Percentiles rank a stretch among this genome's conserved stretches.
phyloP scores from a whole-genome alignment of 2,888 invertebrate species.

The Clepsis dumicolana region DNA sequence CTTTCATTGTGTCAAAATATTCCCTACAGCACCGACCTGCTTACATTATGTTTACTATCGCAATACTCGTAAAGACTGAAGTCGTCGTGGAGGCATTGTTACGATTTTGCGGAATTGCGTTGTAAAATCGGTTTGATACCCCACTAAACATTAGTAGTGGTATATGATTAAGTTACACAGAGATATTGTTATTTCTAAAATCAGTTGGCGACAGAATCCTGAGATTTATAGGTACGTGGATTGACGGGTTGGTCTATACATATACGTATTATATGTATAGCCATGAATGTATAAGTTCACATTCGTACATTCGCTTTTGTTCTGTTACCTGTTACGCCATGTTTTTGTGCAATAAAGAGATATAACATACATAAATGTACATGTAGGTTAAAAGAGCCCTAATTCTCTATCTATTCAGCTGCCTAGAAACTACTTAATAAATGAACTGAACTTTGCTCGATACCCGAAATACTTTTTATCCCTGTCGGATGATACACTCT shows the following conservation, averaged over 20 bases:
- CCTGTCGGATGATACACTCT: not conserved
- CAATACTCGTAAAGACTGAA: conserved; percentile 51
- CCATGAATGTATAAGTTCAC: too few species aligned
- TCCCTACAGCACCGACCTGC: conserved; percentile 29
- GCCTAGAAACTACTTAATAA: not conserved
- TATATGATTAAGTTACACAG: conserved; percentile 5
- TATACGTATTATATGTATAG: too few species aligned
- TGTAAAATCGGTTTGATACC: conserved; percentile 26
- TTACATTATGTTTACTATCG: conserved; percentile 49
- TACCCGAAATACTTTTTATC: not conserved
- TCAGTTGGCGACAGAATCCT: not conserved
- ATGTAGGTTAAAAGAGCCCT: too few species aligned
- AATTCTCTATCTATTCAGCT: too few species aligned
- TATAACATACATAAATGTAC: too few species aligned
- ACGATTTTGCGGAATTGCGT: conserved; percentile 20
- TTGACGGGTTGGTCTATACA: too few species aligned
- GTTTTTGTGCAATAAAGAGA: too few species aligned
- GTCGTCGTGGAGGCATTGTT: conserved; percentile 19
- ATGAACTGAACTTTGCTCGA: not conserved
- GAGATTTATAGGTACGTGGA: too few species aligned
- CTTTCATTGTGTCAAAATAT: conserved; percentile 29
- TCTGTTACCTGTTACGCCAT: too few species aligned
- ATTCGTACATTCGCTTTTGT: too few species aligned
- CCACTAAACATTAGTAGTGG: conserved; percentile 20
- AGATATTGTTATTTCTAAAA: not conserved